phyloP scores from a whole-genome alignment of 2,888 invertebrate genomes.

The Leucoma salicis region DNA sequence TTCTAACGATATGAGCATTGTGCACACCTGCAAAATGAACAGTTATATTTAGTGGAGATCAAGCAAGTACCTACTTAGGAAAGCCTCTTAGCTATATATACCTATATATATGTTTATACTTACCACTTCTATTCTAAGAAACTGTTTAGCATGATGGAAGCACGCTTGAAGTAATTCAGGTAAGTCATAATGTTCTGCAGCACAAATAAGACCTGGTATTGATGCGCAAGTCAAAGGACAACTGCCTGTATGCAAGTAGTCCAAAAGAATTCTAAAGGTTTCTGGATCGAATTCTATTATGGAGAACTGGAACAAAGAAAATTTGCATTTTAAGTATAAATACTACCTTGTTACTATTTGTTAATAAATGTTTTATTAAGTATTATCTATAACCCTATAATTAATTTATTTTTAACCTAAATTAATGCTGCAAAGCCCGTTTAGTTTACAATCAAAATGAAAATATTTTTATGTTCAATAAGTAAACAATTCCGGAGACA shows the following conservation, averaged over 20 bases:
- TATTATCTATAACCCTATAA: no score
- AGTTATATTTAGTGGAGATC: no score
- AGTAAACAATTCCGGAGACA: no score
- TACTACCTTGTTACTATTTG: no score
- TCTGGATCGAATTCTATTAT: constrained; percentile 98
- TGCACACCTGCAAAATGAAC: constrained; percentile 89
- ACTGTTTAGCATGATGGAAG: constrained; percentile 97
- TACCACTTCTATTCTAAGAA: constrained; percentile 94
- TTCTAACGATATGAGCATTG: constrained; percentile 95
- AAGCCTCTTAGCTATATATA: no score
- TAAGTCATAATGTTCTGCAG: constrained; percentile 96
- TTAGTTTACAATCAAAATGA: no score
- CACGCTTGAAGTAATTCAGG: constrained; percentile 96
- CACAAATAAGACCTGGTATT: constrained; percentile 95
- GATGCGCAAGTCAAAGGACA: constrained; percentile 95
- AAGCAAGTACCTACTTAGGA: no score
- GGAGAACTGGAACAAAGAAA: constrained; percentile 85
- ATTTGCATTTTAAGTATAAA: no score
- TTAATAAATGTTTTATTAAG: no score
- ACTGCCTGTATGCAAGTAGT: constrained; percentile 96
- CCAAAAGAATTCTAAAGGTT: constrained; percentile 93
- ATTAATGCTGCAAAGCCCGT: no score
- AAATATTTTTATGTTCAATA: no score
- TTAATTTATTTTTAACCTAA: no score
- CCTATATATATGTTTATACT: constrained; percentile 34